Evolutionary conservation across 2,888 invertebrate species (phyloP), one percentile per base, ranked within the genome.

Genomic region (Neoaliturus tenellus): DNA sequence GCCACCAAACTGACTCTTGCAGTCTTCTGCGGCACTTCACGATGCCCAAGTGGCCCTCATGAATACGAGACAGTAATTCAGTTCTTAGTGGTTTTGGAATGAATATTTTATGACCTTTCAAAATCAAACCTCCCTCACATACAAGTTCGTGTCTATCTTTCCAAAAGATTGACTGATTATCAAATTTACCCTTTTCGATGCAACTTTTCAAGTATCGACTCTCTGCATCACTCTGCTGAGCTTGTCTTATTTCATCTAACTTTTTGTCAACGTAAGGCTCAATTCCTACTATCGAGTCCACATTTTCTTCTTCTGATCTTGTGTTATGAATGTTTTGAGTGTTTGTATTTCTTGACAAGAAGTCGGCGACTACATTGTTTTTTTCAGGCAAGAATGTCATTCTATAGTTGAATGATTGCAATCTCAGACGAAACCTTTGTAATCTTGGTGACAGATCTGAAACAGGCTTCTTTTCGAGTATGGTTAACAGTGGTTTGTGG

Each of bases 401-500:
- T 1, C 51, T 69, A 82, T 87, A 90, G 55, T 86, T 75, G 81
- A 86, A 90, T n/a, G n/a, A n/a, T n/a, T n/a, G n/a, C n/a, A n/a
- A n/a, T 48, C 48, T 48, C 6, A 48, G 48, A 17, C 89, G 84
- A 28, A 91, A 88, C 41, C 89, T 73, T 84, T 90, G 90, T 17
- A 90, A 81, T 71, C 90, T 84, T 5, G 90, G 88, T 1, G 90
- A 88, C 8, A 90, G 83, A 10, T 89, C 89, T 78, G 88, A 88
- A 23, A 90, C 83, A 28, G 88, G 85, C 85, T 90, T 90, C 0
- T 87, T 87, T 81, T 88, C 86, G 12, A 90, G 75, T 4, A 91
- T 83, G 23, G 89, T 85, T 0, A 90, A 78, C 5, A 90, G 85
- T 0, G 90, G 90, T 84, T 89, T 90, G 86, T 90, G 90, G 85